These are phyloP conservation scores for Heliornis fulica DNA, from an alignment of 2,113 vertebrate species.

Conservation along the genomic window DNA sequence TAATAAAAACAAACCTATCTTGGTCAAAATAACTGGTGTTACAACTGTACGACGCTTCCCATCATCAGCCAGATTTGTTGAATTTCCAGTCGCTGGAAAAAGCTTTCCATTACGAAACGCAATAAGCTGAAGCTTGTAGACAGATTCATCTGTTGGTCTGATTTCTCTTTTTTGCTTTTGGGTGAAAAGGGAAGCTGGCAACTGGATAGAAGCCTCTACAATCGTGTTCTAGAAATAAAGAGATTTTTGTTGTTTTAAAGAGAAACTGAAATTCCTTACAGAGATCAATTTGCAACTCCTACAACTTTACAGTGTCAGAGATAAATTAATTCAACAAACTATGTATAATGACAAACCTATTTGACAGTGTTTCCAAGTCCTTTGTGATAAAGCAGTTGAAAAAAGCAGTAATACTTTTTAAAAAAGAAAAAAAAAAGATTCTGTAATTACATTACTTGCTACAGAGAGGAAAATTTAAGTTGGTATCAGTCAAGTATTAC, in stretches of 20 bases:
- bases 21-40: slow-evolving; percentile 91
- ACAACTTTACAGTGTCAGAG: not conserved
- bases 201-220: slow-evolving; percentile 92
- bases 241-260: not conserved
- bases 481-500: not conserved
- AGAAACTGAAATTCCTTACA: not conserved
- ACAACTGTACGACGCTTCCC: slow-evolving; percentile 89
- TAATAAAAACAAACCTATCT: slow-evolving; percentile 81
- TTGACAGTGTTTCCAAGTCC: not conserved
- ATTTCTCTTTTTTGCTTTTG: slow-evolving; percentile 77
- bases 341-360: not conserved
- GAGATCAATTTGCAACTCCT: not conserved
- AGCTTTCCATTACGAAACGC: slow-evolving; percentile 96
- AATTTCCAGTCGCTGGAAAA: slow-evolving; percentile 92
- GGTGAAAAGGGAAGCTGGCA: slow-evolving; percentile 87
- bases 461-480: not conserved
- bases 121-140: slow-evolving; percentile 91
- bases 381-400: not conserved
- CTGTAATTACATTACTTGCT: not conserved
- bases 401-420: not conserved
- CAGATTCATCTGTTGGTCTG: slow-evolving; percentile 79
- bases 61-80: slow-evolving; percentile 83
- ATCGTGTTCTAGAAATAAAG: slow-evolving; percentile 82
- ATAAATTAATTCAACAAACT: not conserved
- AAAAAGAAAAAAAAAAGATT: not conserved